Percentiles rank a stretch among this genome's conserved stretches.
Conservation (phyloP, 2,113 vertebrate species). For the Mobula birostris region DNA sequence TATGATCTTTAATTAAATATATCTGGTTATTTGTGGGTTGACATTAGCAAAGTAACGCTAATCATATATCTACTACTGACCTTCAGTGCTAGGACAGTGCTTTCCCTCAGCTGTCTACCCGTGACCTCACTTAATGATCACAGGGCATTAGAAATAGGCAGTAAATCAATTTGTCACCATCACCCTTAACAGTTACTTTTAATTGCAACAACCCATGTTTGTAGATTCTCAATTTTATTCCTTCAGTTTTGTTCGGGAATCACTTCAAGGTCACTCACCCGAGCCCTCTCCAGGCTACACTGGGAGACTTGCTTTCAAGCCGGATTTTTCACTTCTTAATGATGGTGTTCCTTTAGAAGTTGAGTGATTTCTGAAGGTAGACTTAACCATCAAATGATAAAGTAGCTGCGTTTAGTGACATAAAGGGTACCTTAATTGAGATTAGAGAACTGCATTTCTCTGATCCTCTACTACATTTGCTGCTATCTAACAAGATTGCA, state of each 20-base stretch:
- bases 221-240: neutral
- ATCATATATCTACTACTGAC: too few relatives aligned
- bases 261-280: neutral
- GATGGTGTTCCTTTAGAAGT: neutral
- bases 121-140: neutral
- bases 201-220: neutral
- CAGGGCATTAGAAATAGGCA: neutral
- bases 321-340: too few relatives aligned
- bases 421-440: neutral
- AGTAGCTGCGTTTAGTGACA: neutral
- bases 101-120: neutral
- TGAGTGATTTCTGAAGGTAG: neutral
- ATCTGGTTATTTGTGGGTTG: neutral
- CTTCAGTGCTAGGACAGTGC: neutral
- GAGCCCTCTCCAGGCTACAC: neutral
- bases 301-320: neutral
- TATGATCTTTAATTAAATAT: neutral
- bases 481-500: neutral
- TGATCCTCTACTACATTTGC: neutral
- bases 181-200: neutral
- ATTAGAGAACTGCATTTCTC: neutral
- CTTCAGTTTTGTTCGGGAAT: neutral
- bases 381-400: neutral
- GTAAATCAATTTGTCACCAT: neutral
- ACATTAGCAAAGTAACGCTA: neutral